These are phyloP conservation scores for Gonatopus flavifemur DNA, from an alignment of 1,140 invertebrate species.

Conservation along the genomic window DNA sequence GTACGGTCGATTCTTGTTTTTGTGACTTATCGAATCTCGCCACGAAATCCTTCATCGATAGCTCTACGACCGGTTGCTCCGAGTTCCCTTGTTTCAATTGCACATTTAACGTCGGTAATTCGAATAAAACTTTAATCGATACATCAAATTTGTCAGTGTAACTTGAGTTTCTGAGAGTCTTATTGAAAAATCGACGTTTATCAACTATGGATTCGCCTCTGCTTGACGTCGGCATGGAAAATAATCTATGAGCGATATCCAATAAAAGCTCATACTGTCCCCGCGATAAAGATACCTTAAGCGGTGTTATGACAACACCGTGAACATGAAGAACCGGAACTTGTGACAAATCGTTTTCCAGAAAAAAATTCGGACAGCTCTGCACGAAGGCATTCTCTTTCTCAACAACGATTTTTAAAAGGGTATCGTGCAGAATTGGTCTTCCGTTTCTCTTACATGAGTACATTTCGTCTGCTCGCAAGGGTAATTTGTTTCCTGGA, in stretches of 20 bases:
- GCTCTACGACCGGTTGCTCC: slow-evolving; percentile 74
- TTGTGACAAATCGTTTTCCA: slow-evolving; percentile 42
- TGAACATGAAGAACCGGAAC: slow-evolving; percentile 63
- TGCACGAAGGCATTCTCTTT: slow-evolving; percentile 46
- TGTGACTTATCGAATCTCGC: slow-evolving; percentile 72
- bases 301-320: slow-evolving; percentile 78
- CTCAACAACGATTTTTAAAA: slow-evolving; percentile 68
- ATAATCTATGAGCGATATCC: slow-evolving; percentile 67
- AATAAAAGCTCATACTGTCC: slow-evolving; percentile 87
- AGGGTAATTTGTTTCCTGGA: slow-evolving; percentile 34
- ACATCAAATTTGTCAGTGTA: slow-evolving; percentile 51
- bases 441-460: slow-evolving; percentile 66
- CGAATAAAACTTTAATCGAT: slow-evolving; percentile 65
- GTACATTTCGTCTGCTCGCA: slow-evolving; percentile 67
- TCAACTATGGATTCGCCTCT: slow-evolving; percentile 21
- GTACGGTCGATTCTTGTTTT: slow-evolving; percentile 67
- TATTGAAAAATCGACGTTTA: slow-evolving; percentile 27
- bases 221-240: slow-evolving; percentile 38
- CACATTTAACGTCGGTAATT: slow-evolving; percentile 71
- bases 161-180: slow-evolving; percentile 9
- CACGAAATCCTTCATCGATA: slow-evolving; percentile 81
- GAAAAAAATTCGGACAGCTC: slow-evolving; percentile 45
- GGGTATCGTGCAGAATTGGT: slow-evolving; percentile 81
- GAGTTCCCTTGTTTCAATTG: slow-evolving; percentile 69
- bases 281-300: slow-evolving; percentile 83